Percentiles rank a stretch among this genome's conserved stretches.
phyloP scores from a whole-genome alignment of 2,888 invertebrate genomes.

The Scrobipalpa atriplicella region DNA sequence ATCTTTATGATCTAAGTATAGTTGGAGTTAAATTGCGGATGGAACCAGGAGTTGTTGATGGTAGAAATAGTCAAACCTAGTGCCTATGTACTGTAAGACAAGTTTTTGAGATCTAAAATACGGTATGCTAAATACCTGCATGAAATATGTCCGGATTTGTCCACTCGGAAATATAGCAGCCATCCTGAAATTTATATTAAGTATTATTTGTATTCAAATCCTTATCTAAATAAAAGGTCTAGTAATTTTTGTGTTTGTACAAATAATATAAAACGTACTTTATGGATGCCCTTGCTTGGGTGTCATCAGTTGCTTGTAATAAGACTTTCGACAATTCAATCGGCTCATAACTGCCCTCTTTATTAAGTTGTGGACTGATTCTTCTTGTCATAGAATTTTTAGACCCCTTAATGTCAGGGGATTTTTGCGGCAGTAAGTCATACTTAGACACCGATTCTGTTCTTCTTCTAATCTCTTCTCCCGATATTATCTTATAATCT shows the following conservation, averaged over 20 bases:
- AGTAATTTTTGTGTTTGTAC: no score
- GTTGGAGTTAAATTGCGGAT: no score
- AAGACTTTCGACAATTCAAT: background rate
- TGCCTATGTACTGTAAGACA: background rate
- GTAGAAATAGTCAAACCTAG: background rate
- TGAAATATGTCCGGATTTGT: constrained; percentile 56
- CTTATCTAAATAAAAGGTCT: no score
- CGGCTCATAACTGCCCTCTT: background rate
- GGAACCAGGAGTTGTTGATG: no score
- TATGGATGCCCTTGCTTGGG: background rate
- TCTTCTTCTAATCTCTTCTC: background rate
- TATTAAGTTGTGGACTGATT: background rate
- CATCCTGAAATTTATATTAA: background rate
- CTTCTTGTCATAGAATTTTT: background rate
- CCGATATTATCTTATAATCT: background rate
- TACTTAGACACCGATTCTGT: background rate
- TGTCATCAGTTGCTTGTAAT: background rate
- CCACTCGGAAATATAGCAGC: no score
- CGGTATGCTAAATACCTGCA: constrained; percentile 54
- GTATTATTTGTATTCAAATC: no score
- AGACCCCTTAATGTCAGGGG: background rate
- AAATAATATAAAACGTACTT: background rate
- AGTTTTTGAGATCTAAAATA: background rate
- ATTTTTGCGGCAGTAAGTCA: background rate
- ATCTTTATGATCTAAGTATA: no score